Conservation (phyloP, 2,113 vertebrate genomes). For the Ciconia stormi region DNA sequence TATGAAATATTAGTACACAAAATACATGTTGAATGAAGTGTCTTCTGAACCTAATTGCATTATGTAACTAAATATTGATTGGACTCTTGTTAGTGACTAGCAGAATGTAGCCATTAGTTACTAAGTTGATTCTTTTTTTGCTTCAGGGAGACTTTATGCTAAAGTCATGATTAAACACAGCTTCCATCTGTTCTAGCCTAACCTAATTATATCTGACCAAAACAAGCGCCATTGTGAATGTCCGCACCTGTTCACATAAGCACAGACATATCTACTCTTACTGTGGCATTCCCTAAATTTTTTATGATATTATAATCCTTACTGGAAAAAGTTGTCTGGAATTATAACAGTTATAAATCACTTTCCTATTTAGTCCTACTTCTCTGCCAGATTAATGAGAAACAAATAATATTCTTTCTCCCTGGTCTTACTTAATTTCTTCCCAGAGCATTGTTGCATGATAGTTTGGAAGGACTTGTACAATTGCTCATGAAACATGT, state of each 20-base stretch:
- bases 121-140: background rate
- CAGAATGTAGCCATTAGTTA: background rate
- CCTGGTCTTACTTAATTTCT: background rate
- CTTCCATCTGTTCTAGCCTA: background rate
- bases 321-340: background rate
- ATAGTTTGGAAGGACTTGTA: background rate
- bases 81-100: background rate
- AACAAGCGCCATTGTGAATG: background rate
- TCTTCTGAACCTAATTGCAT: background rate
- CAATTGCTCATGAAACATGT: background rate
- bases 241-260: background rate
- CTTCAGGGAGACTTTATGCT: background rate
- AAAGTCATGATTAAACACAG: background rate
- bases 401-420: background rate
- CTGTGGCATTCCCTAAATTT: background rate
- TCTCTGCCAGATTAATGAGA: background rate
- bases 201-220: background rate
- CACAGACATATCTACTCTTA: accelerated
- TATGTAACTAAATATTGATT: background rate
- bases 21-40: background rate
- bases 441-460: background rate
- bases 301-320: background rate
- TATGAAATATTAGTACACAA: background rate
- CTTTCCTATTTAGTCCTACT: background rate
- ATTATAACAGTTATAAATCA: background rate